These are phyloP conservation scores for Bilobella aurantiaca DNA, from an alignment of 1,140 invertebrate species.

Conservation along the genomic window DNA sequence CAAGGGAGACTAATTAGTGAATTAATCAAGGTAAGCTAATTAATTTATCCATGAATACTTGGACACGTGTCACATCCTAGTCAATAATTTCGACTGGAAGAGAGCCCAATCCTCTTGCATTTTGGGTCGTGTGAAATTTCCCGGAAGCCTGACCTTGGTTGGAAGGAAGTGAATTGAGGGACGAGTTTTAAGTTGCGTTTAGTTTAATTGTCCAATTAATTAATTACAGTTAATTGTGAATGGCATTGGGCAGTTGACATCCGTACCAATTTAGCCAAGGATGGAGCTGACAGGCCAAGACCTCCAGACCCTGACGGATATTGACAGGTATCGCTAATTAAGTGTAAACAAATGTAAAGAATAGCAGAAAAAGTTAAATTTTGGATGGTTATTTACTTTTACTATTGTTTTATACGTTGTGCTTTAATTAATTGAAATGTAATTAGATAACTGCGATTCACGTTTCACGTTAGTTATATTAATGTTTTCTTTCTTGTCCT, in stretches of 20 bases:
- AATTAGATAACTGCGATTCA: too few relatives aligned
- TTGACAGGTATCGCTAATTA: conserved; percentile 58
- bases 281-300: conserved; percentile 53
- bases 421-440: too few relatives aligned
- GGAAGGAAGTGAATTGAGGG: background rate
- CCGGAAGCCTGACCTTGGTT: background rate
- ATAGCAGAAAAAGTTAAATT: too few relatives aligned
- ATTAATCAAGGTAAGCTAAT: too few relatives aligned
- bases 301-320: conserved; percentile 67
- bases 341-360: background rate
- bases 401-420: too few relatives aligned
- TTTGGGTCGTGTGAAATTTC: background rate
- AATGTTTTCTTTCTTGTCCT: conserved; percentile 29
- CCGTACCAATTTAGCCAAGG: background rate
- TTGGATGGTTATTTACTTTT: too few relatives aligned
- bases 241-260: too few relatives aligned
- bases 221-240: background rate
- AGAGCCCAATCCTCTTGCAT: too few relatives aligned
- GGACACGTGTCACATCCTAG: too few relatives aligned
- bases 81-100: too few relatives aligned
- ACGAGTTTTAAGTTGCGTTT: background rate
- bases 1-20: too few relatives aligned
- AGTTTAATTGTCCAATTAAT: background rate
- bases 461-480: conserved; percentile 11
- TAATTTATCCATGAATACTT: too few relatives aligned